Conservation (phyloP, 2,113 vertebrate genomes). For the Junco hyemalis region DNA sequence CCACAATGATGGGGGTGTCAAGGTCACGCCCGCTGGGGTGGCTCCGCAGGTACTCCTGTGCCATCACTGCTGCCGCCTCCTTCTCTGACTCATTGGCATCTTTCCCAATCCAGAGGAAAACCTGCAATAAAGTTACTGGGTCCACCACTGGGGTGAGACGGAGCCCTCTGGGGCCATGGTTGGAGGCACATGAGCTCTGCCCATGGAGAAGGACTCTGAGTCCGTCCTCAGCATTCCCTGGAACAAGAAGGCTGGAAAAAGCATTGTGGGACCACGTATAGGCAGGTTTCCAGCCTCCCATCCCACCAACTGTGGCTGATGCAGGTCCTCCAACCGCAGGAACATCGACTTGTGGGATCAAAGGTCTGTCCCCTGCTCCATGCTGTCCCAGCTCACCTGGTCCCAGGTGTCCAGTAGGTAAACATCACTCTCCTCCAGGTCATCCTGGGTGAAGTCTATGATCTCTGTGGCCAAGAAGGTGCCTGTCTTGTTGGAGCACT, state of each 20-base stretch:
- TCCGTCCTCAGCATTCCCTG: not conserved
- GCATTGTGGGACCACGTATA: fast-evolving
- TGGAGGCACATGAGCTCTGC: not conserved
- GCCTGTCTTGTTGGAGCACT: slow-evolving; percentile 87
- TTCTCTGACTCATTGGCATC: slow-evolving; percentile 76
- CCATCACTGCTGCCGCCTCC: slow-evolving; percentile 66
- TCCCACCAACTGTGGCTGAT: not conserved
- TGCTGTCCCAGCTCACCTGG: slow-evolving; percentile 62
- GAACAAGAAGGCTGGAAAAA: not conserved
- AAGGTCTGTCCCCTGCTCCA: fast-evolving
- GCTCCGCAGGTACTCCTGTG: slow-evolving; percentile 80
- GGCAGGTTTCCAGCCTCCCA: not conserved
- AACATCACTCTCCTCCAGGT: slow-evolving; percentile 83
- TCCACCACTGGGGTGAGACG: not conserved
- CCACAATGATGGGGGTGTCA: slow-evolving; percentile 79
- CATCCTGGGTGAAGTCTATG: slow-evolving; percentile 81
- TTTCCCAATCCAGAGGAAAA: slow-evolving; percentile 86
- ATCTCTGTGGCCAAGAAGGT: slow-evolving; percentile 84
- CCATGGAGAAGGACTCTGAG: fast-evolving
- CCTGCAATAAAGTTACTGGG: slow-evolving; percentile 22
- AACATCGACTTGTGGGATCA: not conserved
- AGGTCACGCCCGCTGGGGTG: slow-evolving; percentile 78
- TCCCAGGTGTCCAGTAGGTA: slow-evolving; percentile 88
- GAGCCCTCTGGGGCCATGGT: not conserved
- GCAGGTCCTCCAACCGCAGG: fast-evolving